These are phyloP conservation scores for Cataglyphis cursor DNA, from an alignment of 2,888 invertebrate species.

Conservation along the genomic window DNA sequence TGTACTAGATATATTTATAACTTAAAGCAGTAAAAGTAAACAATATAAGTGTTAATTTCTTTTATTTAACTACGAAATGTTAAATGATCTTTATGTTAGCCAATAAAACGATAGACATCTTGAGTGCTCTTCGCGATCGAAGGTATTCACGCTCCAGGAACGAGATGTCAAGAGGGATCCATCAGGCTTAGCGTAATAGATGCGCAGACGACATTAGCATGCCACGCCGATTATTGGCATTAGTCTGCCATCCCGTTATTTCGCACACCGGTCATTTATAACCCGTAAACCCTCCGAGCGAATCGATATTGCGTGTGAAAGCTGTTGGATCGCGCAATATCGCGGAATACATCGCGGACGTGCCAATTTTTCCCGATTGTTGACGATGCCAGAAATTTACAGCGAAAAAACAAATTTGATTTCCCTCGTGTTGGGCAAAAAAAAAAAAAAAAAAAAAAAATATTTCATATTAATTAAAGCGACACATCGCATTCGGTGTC, in stretches of 20 bases:
- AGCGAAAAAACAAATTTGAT: constrained; percentile 33
- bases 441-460: constrained; percentile 35
- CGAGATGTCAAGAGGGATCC: constrained; percentile 84
- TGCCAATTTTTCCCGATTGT: constrained; percentile 55
- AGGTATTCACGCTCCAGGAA: constrained; percentile 75
- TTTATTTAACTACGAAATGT: constrained; percentile 74
- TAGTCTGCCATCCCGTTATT: constrained; percentile 77
- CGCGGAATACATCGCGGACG: constrained; percentile 55
- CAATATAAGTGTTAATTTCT: constrained; percentile 56
- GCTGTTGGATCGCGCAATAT: constrained; percentile 55
- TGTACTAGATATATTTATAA: constrained; percentile 25
- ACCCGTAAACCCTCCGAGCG: constrained; percentile 65
- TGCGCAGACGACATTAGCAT: constrained; percentile 86
- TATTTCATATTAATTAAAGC: constrained; percentile 48
- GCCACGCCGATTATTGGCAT: constrained; percentile 85
- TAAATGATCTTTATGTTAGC: constrained; percentile 60
- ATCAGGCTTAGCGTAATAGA: constrained; percentile 86
- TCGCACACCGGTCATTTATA: constrained; percentile 76
- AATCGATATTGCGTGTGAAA: constrained; percentile 68
- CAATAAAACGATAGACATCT: constrained; percentile 67
- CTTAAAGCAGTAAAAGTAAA: neutral
- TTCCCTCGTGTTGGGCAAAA: constrained; percentile 22
- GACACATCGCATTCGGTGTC: constrained; percentile 17
- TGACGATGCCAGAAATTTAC: constrained; percentile 52
- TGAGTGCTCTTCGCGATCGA: constrained; percentile 70